A percentile compares a stretch with the other conserved stretches of the same genome.
Conservation (phyloP, 30 jellyfish, hydroid and myxozoan species). For the Aurelia coerulea region DNA sequence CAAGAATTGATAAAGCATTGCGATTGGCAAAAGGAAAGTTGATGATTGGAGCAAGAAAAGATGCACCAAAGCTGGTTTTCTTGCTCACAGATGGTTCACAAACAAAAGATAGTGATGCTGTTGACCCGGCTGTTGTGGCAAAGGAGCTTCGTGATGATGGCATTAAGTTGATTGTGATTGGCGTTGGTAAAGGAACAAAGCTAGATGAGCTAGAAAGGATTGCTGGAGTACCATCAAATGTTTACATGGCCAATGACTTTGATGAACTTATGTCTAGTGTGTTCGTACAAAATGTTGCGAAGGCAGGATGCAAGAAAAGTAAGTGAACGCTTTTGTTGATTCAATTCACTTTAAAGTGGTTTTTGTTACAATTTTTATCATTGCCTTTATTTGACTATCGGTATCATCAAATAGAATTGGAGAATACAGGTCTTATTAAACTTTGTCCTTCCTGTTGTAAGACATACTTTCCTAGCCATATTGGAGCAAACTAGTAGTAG, state of each 20-base stretch:
- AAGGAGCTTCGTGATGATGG: conserved; percentile 75
- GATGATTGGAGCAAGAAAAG: conserved; percentile 87
- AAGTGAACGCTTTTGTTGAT: neutral
- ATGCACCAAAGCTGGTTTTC: conserved; percentile 74
- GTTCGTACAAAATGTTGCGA: conserved; percentile 51
- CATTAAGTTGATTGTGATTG: conserved; percentile 71
- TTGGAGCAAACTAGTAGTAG: too few species aligned
- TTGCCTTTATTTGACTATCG: too few species aligned
- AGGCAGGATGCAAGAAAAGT: conserved; percentile 69
- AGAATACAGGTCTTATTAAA: too few species aligned
- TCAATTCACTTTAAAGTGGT: too few species aligned
- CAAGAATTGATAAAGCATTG: conserved; percentile 94
- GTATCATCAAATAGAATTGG: too few species aligned
- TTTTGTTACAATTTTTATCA: too few species aligned
- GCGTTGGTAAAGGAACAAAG: conserved; percentile 78
- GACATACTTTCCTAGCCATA: too few species aligned
- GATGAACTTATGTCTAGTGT: conserved; percentile 65
- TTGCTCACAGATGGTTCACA: conserved; percentile 94
- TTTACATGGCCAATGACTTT: conserved; percentile 67
- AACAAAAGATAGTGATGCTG: conserved; percentile 82
- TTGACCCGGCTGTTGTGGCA: conserved; percentile 73
- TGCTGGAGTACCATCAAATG: conserved; percentile 63
- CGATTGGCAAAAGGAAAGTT: conserved; percentile 70
- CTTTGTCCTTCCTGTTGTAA: too few species aligned
- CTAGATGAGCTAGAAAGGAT: conserved; percentile 74